Percentiles rank a stretch among this genome's conserved stretches.
phyloP scores from a whole-genome alignment of 2,888 invertebrate genomes.

The Dolomedes plantarius region DNA sequence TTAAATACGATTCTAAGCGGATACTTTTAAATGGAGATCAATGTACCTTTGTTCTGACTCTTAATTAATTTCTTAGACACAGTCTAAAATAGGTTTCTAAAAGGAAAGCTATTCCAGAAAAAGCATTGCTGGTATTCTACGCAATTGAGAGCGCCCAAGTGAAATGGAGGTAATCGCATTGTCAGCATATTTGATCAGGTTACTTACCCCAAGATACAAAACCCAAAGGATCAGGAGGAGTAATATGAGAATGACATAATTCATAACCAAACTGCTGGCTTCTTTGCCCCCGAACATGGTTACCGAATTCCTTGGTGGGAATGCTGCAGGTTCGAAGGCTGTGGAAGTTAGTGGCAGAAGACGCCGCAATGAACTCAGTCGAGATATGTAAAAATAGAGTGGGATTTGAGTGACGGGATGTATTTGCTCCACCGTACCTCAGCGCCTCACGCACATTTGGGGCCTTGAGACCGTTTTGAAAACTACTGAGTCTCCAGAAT shows the following conservation, averaged over 20 bases:
- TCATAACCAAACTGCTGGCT: slow-evolving; percentile 70
- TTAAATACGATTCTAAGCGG: too few relatives aligned
- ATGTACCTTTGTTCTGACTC: too few relatives aligned
- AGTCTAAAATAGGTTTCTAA: too few relatives aligned
- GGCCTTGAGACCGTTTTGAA: slow-evolving; percentile 12
- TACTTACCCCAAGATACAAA: slow-evolving; percentile 70
- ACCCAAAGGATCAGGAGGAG: slow-evolving; percentile 67
- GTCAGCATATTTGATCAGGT: neutral
- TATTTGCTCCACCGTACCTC: slow-evolving; percentile 32
- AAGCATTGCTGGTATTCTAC: too few relatives aligned
- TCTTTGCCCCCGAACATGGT: slow-evolving; percentile 63
- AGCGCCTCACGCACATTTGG: neutral
- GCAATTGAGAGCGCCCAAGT: too few relatives aligned
- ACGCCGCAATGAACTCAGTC: slow-evolving; percentile 26
- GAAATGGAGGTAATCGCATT: too few relatives aligned
- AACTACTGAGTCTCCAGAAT: neutral
- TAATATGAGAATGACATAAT: slow-evolving; percentile 70
- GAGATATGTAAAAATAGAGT: slow-evolving; percentile 70
- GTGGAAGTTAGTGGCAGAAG: slow-evolving; percentile 24
- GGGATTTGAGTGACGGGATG: slow-evolving; percentile 62
- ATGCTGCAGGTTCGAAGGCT: slow-evolving; percentile 16
- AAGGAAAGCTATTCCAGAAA: too few relatives aligned
- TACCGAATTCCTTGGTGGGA: slow-evolving; percentile 17
- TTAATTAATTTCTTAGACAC: too few relatives aligned
- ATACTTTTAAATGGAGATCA: too few relatives aligned